These are phyloP conservation scores for Boulengeromyrus knoepffleri DNA, from an alignment of 2,113 vertebrate species.

Conservation along the genomic window DNA sequence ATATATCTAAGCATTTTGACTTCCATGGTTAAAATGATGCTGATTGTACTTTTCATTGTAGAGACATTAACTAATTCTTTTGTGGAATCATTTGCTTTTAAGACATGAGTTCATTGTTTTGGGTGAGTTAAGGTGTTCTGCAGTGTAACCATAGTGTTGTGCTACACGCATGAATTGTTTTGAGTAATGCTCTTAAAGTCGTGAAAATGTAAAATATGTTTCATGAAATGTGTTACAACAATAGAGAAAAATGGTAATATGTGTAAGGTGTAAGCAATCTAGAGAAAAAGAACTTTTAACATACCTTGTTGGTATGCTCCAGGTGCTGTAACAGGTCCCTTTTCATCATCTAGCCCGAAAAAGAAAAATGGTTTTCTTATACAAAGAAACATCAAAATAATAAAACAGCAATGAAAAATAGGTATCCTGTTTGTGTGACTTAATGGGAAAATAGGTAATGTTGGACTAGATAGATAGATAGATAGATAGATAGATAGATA, in stretches of 20 bases:
- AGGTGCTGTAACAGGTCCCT: constrained; percentile 70
- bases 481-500: not conserved
- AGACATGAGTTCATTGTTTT: not conserved
- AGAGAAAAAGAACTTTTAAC: constrained; percentile 18
- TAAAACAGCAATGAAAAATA: not conserved
- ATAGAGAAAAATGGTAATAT: not conserved
- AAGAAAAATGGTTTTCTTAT: not conserved
- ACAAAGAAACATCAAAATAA: not conserved
- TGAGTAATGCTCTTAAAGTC: not conserved
- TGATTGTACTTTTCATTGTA: not conserved
- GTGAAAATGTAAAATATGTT: not conserved
- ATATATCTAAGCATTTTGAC: not conserved
- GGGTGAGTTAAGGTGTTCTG: not conserved
- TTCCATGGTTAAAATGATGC: not conserved
- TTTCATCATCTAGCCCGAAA: constrained; percentile 34
- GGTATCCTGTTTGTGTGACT: not conserved
- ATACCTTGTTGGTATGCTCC: constrained; percentile 86
- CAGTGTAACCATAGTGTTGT: not conserved
- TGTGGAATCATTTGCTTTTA: not conserved
- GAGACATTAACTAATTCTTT: not conserved
- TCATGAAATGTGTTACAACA: not conserved
- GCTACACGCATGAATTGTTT: not conserved
- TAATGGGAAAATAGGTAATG: not conserved
- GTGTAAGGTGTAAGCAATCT: not conserved
- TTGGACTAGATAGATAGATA: not conserved